phyloP scores from a whole-genome alignment of 2,113 vertebrate genomes.

The Nymphicus hollandicus region DNA sequence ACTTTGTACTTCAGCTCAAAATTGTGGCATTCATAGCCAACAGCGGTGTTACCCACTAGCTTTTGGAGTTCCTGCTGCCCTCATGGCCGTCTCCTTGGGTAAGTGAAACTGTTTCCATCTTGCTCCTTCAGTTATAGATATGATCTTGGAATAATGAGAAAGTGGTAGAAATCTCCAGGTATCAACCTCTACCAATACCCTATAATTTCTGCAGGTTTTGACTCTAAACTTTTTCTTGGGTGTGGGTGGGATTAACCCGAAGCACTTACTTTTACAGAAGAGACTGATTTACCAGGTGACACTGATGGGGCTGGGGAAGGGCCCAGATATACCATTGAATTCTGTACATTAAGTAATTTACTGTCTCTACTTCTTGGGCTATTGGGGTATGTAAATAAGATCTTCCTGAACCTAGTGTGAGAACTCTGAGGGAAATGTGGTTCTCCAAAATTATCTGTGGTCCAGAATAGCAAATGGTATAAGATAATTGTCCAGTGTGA shows the following conservation, averaged over 20 bases:
- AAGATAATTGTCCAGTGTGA: not conserved
- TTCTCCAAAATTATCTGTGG: not conserved
- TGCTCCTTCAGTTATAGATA: not conserved
- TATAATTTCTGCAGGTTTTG: not conserved
- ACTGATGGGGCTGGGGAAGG: not conserved
- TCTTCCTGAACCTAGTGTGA: not conserved
- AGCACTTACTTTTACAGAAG: not conserved
- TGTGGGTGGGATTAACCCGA: not conserved
- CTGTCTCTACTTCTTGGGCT: not conserved
- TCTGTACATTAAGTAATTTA: not conserved
- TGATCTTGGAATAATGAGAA: not conserved
- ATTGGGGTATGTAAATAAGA: not conserved
- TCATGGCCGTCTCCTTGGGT: constrained; percentile 90
- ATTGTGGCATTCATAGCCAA: constrained; percentile 83
- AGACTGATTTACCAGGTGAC: not conserved
- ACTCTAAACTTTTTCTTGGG: not conserved
- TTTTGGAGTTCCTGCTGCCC: constrained; percentile 90
- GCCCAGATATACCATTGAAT: not conserved
- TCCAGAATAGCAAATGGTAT: not conserved
- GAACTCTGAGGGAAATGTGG: not conserved
- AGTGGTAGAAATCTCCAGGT: not conserved
- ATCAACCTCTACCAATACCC: not conserved
- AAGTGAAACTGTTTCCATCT: constrained; percentile 57
- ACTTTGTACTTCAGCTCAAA: constrained; percentile 73
- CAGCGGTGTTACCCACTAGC: constrained; percentile 90